Conservation (phyloP, 2,797 vertebrate genomes). For the Meriones psammophilus region DNA sequence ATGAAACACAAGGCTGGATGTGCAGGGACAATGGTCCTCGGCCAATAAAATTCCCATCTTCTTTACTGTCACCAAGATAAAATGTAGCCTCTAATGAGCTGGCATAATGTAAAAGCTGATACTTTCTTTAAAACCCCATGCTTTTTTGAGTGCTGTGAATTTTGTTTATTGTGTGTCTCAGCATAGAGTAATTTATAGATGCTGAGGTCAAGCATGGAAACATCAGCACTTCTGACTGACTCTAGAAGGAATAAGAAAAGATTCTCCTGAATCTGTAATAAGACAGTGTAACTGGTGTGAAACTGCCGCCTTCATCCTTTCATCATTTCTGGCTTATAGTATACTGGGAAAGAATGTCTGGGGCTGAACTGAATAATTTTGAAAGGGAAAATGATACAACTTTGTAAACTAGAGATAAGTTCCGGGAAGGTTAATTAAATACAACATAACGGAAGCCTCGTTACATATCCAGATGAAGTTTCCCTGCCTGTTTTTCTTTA, state of each 20-base stretch:
- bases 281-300: constrained; percentile 15
- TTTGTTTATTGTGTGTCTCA: constrained; percentile 74
- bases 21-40: neutral
- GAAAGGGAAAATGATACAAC: constrained; percentile 9
- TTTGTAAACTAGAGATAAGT: constrained; percentile 54
- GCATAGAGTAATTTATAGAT: constrained; percentile 69
- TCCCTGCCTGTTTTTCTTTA: neutral
- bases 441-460: neutral
- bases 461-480: constrained; percentile 29
- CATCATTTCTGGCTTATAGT: neutral
- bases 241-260: constrained; percentile 45
- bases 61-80: constrained; percentile 46
- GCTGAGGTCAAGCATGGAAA: constrained; percentile 73
- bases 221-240: constrained; percentile 74
- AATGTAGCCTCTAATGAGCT: neutral
- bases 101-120: constrained; percentile 73
- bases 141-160: neutral
- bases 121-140: constrained; percentile 73
- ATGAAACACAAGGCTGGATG: neutral
- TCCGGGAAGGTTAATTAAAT: constrained; percentile 47
- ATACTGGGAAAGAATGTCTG: neutral
- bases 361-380: neutral
- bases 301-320: neutral
- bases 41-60: neutral
- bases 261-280: constrained; percentile 75